Evolutionary conservation across 2,888 invertebrate species (phyloP).

Genomic region (Rhorus exstirpatorius): DNA sequence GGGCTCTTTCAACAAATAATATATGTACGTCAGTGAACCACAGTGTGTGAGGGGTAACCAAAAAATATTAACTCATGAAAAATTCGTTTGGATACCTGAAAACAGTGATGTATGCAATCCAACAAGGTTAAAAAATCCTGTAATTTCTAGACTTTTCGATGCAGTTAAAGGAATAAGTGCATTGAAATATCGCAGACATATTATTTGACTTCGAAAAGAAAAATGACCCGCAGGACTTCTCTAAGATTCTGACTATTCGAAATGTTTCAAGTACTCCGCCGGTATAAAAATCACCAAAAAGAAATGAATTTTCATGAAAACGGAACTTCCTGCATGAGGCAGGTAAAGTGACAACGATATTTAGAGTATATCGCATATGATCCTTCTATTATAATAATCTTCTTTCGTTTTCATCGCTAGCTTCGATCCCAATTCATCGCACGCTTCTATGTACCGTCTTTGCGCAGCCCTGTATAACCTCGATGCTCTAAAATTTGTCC

Average conservation of each 20-base stretch:
- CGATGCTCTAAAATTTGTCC: constrained; percentile 42
- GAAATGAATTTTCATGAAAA: not conserved
- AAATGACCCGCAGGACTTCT: too few relatives aligned
- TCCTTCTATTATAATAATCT: constrained; percentile 13
- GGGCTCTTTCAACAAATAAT: not conserved
- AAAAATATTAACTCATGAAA: too few relatives aligned
- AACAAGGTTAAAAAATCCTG: not conserved
- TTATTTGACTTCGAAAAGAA: too few relatives aligned
- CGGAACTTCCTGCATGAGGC: not conserved
- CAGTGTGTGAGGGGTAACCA: not conserved
- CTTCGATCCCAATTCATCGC: constrained; percentile 7
- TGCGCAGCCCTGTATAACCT: constrained; percentile 4
- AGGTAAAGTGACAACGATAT: not conserved
- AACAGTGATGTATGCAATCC: too few relatives aligned
- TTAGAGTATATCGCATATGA: constrained; percentile 9
- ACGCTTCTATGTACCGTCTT: not conserved
- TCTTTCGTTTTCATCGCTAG: constrained; percentile 2
- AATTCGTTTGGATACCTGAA: too few relatives aligned
- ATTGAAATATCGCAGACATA: too few relatives aligned
- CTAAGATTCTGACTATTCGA: too few relatives aligned
- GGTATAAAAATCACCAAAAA: not conserved
- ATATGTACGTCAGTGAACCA: not conserved
- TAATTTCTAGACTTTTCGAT: too few relatives aligned
- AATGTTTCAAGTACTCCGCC: not conserved
- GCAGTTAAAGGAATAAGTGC: too few relatives aligned